These are phyloP conservation scores for Acrobasis consociella DNA, from an alignment of 2,888 invertebrate genomes.

Conservation along the genomic window DNA sequence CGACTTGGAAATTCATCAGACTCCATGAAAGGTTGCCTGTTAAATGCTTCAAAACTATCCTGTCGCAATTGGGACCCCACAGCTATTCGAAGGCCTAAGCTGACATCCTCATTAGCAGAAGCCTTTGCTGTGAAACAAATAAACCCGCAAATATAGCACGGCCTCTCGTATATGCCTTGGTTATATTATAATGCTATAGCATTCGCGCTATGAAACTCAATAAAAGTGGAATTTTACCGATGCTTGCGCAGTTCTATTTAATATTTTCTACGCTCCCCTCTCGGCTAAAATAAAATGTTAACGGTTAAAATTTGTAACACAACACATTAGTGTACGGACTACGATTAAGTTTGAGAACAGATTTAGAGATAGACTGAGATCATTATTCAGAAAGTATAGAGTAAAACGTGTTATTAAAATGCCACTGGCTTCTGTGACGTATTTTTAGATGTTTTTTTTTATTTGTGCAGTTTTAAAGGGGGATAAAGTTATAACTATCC, in stretches of 20 bases:
- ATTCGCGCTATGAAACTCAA: conserved; percentile 54
- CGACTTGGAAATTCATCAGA: conserved; percentile 14
- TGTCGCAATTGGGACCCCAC: conserved; percentile 58
- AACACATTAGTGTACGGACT: conserved; percentile 46
- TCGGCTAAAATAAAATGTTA: conserved; percentile 79
- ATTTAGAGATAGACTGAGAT: conserved; percentile 41
- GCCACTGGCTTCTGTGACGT: conserved; percentile 30
- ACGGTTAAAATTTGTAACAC: conserved; percentile 54
- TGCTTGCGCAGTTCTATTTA: conserved; percentile 64
- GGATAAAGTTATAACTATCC: neutral
- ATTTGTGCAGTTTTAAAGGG: conserved; percentile 31
- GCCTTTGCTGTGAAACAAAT: conserved; percentile 59
- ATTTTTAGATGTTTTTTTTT: conserved; percentile 21
- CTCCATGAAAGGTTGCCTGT: conserved; percentile 17
- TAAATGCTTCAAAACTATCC: conserved; percentile 48
- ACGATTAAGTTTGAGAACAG: conserved; percentile 40
- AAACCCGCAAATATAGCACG: conserved; percentile 51
- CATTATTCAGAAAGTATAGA: conserved; percentile 45
- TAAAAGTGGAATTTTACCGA: conserved; percentile 68
- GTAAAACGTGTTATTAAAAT: conserved; percentile 52
- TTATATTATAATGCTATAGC: conserved; percentile 40
- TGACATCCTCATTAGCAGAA: conserved; percentile 63
- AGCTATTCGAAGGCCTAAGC: conserved; percentile 55
- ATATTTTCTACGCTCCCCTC: conserved; percentile 78
- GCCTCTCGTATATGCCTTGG: conserved; percentile 47